Evolutionary conservation across 2,888 invertebrate species (phyloP), one percentile per base, ranked within the genome.

Genomic region (Lepidocyrtoides sp.): DNA sequence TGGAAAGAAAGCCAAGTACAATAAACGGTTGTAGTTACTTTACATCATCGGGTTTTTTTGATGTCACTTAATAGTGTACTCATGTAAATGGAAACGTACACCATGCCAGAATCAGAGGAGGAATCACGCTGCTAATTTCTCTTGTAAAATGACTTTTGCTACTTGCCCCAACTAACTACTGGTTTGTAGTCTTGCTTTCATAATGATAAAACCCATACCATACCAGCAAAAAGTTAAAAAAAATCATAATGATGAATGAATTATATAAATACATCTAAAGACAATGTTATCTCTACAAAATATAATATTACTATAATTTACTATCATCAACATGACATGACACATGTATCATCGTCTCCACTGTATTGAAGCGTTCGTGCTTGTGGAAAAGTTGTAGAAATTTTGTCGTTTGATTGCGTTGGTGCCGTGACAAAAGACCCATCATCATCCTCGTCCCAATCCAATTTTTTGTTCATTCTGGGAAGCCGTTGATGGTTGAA

Each of bases 51-150:
- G 41, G 26, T 8, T 44, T 75, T 44, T 23, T 41, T 75, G 44
- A 41, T 75, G 75, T 23, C 44, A 44, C 20, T 75, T 44, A 5
- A 75, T n/a, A 69, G n/a, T 66, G 8, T 3, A 44, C 17, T n/a
- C 79, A 57, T 79, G 54, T 32, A 79, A 79, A 79, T 79, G 79
- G 54, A 79, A 72, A 72, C 72, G 72, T 72, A 72, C 44, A 23
- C 72, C 44, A 72, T 14, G 20, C 20, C 57, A 29, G 36, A 7
- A 36, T 36, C 7, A 20, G 20, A n/a, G 2, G 8, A 20, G 10
- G 36, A 69, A 17, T 20, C 36, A 20, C 26, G 26, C 2, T 72
- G 23, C 41, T 5, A 0, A 7, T 12, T 51, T 51, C 57, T 14
- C 8, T 12, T 48, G 7, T 57, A 57, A 5, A 57, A 57, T 17